Evolutionary conservation across 2,113 vertebrate genomes (phyloP).

Genomic region (Lampris megalopsis): DNA sequence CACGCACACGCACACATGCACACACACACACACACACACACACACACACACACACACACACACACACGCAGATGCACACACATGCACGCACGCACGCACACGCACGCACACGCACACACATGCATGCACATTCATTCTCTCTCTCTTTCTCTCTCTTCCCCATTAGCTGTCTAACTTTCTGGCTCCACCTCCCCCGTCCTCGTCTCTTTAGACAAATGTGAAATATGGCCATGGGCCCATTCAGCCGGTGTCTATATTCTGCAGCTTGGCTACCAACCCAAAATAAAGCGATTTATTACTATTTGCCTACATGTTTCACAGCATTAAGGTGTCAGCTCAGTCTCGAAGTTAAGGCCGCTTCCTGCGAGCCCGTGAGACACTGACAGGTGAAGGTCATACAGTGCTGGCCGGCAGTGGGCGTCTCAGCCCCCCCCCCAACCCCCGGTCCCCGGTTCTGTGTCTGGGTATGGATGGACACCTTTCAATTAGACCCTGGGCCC

Average conservation of each 20-base stretch:
- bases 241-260: neutral
- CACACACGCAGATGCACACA: neutral
- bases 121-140: neutral
- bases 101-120: too few species aligned
- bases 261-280: constrained; percentile 1
- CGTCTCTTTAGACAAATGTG: neutral
- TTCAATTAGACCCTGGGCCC: constrained; percentile 77
- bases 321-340: neutral
- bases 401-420: constrained; percentile 1
- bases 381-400: constrained; percentile 30
- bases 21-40: too few species aligned
- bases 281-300: constrained; percentile 5
- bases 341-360: constrained; percentile 8
- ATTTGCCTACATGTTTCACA: neutral
- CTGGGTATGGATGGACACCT: constrained; percentile 64
- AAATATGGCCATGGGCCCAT: neutral
- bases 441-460: constrained; percentile 29
- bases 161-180: too few species aligned
- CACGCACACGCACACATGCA: too few species aligned
- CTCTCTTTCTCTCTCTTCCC: neutral
- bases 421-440: neutral
- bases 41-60: too few species aligned
- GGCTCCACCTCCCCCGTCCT: too few species aligned
- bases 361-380: constrained; percentile 9
- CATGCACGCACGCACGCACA: too few species aligned